Conservation (phyloP, 2,113 vertebrate genomes). For the Corynorhinus townsendii region DNA sequence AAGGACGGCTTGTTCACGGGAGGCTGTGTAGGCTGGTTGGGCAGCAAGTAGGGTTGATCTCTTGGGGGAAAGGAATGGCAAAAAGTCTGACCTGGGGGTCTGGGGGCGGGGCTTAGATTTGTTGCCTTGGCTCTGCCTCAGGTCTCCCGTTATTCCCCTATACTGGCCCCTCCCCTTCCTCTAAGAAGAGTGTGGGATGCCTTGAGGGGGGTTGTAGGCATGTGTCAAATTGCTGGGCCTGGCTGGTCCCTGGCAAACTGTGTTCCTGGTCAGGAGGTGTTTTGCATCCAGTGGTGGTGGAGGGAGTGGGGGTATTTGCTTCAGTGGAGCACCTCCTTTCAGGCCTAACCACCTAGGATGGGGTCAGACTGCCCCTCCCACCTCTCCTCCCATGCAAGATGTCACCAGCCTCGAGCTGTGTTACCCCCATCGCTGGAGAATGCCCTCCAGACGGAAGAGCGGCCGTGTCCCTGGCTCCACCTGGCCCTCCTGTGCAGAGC, state of each 20-base stretch:
- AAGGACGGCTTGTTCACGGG: neutral
- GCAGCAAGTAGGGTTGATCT: neutral
- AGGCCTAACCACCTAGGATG: neutral
- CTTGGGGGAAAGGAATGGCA: neutral
- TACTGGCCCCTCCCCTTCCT: neutral
- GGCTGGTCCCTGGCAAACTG: neutral
- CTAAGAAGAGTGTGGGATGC: neutral
- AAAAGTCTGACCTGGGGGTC: neutral
- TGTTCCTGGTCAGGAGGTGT: neutral
- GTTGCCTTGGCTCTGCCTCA: neutral
- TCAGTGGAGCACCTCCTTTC: neutral
- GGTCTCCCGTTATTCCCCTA: neutral
- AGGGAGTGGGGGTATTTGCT: neutral
- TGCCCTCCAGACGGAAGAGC: neutral
- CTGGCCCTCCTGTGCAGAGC: neutral
- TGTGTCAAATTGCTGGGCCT: neutral
- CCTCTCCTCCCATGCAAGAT: neutral
- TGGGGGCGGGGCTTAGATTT: neutral
- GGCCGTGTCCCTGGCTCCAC: neutral
- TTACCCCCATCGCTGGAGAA: neutral
- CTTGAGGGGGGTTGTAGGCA: rapidly evolving
- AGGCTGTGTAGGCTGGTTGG: rapidly evolving
- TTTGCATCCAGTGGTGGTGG: neutral
- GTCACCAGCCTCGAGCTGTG: neutral
- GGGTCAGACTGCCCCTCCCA: neutral